Base-by-base conservation (phyloP, 2,113 vertebrate genomes). In the Triplophysa siluroides region DNA sequence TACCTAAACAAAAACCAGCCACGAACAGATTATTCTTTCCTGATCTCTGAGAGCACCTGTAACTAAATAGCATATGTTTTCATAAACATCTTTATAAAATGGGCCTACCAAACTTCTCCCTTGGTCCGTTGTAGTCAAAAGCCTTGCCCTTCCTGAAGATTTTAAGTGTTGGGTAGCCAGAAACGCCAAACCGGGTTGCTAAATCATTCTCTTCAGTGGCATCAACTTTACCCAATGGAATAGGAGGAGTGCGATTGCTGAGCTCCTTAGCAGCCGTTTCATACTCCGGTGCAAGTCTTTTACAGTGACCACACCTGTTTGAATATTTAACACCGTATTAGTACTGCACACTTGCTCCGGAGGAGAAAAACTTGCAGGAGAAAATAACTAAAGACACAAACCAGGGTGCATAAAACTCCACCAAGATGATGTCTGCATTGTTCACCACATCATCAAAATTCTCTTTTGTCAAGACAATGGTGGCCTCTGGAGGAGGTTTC, bases 371-470 rank as follows among this genome's bases (percentile, higher is more conserved):
- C 16, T 52, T 14, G 16, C n/a, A 58, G 4, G 3, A 21, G 54
- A 9, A 21, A 18, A 58, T 56, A 16, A 18, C 50, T 4, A 12
- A 18, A 54, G 23, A 63, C 21, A 65, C 94, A 92, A 89, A 99
- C 98, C 98, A 99, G 0, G 98, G 98, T 63, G 98, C 98, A n/a
- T 98, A 99, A 81, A 99, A 99, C 90, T 99, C 98, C 85, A 99
- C 98, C 80, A 99, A 91, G 83, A 99, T 97, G 84, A 99, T 96
- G 83, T 98, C 96, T 8, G 98, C 96, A 0, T 90, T 85, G 19
- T 95, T 94, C 43, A 99, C 96, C 0, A 92, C 90, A 0, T 95
- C 92, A 0, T 98, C 96, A 82, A 99, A 99, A 87, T 97, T 98
- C 66, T 96, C 95, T 56, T 94, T 93, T 3, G 95, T 99, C 83